Evolutionary conservation across 2,113 vertebrate genomes (phyloP), one percentile per base, ranked within the genome.

Genomic region (Megatriorchis doriae): DNA sequence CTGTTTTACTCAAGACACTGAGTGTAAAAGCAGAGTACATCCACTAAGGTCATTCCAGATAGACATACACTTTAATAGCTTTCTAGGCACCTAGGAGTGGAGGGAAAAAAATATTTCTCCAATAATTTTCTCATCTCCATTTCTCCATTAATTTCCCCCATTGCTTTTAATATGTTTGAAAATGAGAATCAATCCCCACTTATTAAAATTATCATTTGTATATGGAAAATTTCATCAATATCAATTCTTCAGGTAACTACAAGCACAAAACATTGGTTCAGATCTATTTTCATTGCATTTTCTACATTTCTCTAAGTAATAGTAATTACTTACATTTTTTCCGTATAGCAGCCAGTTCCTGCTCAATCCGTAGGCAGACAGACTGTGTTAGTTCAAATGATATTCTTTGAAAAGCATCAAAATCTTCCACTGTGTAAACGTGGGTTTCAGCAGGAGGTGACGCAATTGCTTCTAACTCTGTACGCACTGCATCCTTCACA

Each of bases 401-500:
- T 85, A 99, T 99, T 89, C 99, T 99, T 96, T 99, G 98, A 95
- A 99, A 99, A 90, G 99, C 99, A 91, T 99, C 99, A 86, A 99
- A 99, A 95, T 99, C 99, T 90, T 99, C 99, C 48, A 99, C 99
- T 3, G 99, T 99, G 97, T 99, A 99, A 61, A 99, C 99, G 3
- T 99, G 99, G 16, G 99, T 99, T 56, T 99, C 98, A 0, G 98
- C 98, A 11, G 99, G 99, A 17, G 97, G 90, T 13, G 99, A 99
- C 42, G 99, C 99, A 26, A 99, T 99, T 52, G 99, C 99, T 98
- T 99, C 99, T 88, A 99, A 95, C 80, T 99, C 99, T 5, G 98
- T 97, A n/a, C 99, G 98, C 20, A 99, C 99, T 1, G 99, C 99
- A 42, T 99, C 99, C 91, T 99, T 99, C 58, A 99, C 99, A 12